Evolutionary conservation across 2,888 invertebrate genomes (phyloP).

Genomic region (Drosophila flavopinicola): DNA sequence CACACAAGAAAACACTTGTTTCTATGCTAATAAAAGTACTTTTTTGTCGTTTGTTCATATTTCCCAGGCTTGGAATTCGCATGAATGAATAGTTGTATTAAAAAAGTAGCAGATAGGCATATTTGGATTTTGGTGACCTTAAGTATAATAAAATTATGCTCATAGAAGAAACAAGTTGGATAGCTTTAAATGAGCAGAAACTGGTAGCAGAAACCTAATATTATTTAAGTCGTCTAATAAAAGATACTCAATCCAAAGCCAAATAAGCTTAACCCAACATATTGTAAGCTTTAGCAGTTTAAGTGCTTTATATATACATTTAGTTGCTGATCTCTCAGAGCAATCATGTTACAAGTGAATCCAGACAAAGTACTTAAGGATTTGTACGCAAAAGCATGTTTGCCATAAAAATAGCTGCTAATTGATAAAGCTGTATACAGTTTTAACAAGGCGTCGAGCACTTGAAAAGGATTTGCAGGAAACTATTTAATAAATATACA

Average conservation of each 20-base stretch:
- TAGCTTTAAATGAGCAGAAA: too few relatives aligned
- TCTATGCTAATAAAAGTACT: conserved; percentile 11
- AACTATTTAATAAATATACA: conserved; percentile 60
- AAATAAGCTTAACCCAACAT: background rate
- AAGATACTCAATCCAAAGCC: background rate
- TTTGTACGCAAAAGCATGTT: conserved; percentile 36
- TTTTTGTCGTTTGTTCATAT: background rate
- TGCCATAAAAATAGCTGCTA: conserved; percentile 41
- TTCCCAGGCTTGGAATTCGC: too few relatives aligned
- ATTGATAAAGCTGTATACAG: conserved; percentile 37
- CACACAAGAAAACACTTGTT: conserved; percentile 14
- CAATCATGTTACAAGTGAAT: conserved; percentile 1
- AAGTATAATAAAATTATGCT: too few relatives aligned
- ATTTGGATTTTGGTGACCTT: too few relatives aligned
- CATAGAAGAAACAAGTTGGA: too few relatives aligned
- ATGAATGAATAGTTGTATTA: too few relatives aligned
- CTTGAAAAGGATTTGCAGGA: conserved; percentile 59
- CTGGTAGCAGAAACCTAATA: too few relatives aligned
- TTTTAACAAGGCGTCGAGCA: conserved; percentile 40
- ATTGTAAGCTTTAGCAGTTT: background rate
- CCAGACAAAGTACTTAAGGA: conserved; percentile 37
- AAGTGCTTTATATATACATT: background rate
- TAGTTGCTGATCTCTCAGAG: conserved; percentile 9
- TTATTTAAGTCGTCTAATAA: too few relatives aligned
- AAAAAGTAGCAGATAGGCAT: too few relatives aligned